These are phyloP conservation scores for Podarcis lilfordi DNA, from an alignment of 2,797 vertebrate species.

Conservation along the genomic window DNA sequence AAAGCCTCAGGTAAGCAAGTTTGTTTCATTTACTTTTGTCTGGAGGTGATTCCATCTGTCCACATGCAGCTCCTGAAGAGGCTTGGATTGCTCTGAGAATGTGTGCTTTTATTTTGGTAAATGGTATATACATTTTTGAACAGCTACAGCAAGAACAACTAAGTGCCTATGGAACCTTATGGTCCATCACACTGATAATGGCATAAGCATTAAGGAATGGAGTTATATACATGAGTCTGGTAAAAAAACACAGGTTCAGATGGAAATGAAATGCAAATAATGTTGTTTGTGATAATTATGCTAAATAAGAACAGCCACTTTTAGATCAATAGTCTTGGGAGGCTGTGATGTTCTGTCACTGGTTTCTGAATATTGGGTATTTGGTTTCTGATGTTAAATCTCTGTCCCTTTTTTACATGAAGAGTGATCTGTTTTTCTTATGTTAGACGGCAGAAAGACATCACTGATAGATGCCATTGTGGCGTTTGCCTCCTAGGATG, in stretches of 20 bases:
- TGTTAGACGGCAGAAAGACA: not conserved
- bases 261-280: not conserved
- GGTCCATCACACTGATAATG: not conserved
- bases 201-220: not conserved
- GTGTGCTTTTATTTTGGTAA: not conserved
- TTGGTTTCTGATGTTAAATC: not conserved
- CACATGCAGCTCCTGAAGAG: not conserved
- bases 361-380: not conserved
- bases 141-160: not conserved
- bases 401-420: not conserved
- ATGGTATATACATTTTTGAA: not conserved
- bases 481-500: too few relatives aligned
- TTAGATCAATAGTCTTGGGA: not conserved
- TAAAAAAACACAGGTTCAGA: not conserved
- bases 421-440: not conserved
- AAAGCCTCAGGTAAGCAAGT: not conserved
- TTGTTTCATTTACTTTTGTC: not conserved
- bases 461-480: not conserved
- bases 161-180: not conserved
- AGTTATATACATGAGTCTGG: not conserved
- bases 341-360: not conserved
- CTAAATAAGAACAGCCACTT: not conserved
- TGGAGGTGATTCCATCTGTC: not conserved
- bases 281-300: not conserved
- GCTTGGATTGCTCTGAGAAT: not conserved